A percentile compares a stretch with the other conserved stretches of the same genome.
These are phyloP conservation scores for Amphiprion percula DNA, from an alignment of 2,113 vertebrate species.

Conservation along the genomic window DNA sequence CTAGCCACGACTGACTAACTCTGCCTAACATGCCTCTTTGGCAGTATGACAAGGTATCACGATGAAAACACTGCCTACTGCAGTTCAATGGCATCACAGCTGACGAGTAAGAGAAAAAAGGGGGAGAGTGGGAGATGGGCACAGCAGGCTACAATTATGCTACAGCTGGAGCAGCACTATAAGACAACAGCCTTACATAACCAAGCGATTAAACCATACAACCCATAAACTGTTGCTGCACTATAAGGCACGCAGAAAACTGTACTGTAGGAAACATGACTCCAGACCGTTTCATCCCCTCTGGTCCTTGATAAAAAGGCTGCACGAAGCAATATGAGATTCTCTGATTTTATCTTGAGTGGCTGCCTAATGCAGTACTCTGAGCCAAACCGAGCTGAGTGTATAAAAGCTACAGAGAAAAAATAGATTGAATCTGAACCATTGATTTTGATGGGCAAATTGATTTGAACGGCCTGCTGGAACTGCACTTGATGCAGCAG, in stretches of 20 bases:
- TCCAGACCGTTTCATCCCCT: conserved; percentile 37
- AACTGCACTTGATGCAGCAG: conserved; percentile 30
- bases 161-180: conserved; percentile 67
- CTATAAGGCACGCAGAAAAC: conserved; percentile 46
- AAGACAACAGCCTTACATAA: conserved; percentile 58
- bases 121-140: conserved; percentile 24
- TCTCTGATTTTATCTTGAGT: conserved; percentile 57
- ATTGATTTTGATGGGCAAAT: conserved; percentile 63
- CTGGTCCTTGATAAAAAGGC: conserved; percentile 33
- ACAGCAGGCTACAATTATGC: conserved; percentile 73
- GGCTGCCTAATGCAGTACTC: conserved; percentile 53
- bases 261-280: conserved; percentile 17
- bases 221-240: conserved; percentile 14
- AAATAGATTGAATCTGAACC: conserved; percentile 49
- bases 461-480: conserved; percentile 62
- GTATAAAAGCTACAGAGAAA: conserved; percentile 48
- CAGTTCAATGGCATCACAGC: conserved; percentile 37
- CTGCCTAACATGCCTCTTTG: conserved; percentile 54
- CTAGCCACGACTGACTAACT: conserved; percentile 49
- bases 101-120: conserved; percentile 9
- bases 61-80: conserved; percentile 57
- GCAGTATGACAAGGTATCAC: conserved; percentile 63
- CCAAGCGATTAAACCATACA: conserved; percentile 55
- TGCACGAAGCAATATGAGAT: conserved; percentile 38
- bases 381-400: conserved; percentile 36